Conservation (phyloP, 1,140 invertebrate genomes). For the Stratiolaelaps scimitus region DNA sequence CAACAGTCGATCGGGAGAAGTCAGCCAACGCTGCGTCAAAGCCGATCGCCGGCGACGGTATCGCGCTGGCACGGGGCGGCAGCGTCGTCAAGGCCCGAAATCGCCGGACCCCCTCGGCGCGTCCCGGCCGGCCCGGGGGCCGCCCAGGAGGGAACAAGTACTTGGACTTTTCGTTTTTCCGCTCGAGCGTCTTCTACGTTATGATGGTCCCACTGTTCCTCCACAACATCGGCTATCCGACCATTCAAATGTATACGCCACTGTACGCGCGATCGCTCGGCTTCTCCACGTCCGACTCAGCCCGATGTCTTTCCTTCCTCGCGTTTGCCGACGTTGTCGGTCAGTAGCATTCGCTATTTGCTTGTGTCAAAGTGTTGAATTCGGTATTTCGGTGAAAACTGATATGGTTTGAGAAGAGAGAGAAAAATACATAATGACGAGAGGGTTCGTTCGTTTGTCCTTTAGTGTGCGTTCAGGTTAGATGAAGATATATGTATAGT, state of each 20-base stretch:
- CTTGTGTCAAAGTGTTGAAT: no score
- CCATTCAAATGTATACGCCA: constrained; percentile 34
- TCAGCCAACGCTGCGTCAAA: no score
- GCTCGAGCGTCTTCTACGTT: constrained; percentile 33
- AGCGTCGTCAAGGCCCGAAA: background rate
- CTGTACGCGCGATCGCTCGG: constrained; percentile 33
- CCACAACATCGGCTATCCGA: constrained; percentile 32
- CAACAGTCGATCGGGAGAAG: no score
- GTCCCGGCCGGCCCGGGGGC: background rate
- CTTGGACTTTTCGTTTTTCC: constrained; percentile 33
- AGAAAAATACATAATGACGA: no score
- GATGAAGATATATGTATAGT: no score
- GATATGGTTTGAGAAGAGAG: no score
- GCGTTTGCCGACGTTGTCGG: constrained; percentile 35
- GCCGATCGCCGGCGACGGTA: no score
- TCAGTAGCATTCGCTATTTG: background rate
- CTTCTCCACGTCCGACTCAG: constrained; percentile 32
- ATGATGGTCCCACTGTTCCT: constrained; percentile 34
- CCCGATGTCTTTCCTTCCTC: constrained; percentile 33
- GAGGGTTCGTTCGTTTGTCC: no score
- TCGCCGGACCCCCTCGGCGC: background rate
- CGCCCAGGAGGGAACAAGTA: background rate
- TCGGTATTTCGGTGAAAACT: no score
- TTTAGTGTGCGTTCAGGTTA: no score
- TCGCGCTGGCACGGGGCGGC: no score